Evolutionary conservation across 1,140 invertebrate species (phyloP).

Genomic region (Drosophila santomea): DNA sequence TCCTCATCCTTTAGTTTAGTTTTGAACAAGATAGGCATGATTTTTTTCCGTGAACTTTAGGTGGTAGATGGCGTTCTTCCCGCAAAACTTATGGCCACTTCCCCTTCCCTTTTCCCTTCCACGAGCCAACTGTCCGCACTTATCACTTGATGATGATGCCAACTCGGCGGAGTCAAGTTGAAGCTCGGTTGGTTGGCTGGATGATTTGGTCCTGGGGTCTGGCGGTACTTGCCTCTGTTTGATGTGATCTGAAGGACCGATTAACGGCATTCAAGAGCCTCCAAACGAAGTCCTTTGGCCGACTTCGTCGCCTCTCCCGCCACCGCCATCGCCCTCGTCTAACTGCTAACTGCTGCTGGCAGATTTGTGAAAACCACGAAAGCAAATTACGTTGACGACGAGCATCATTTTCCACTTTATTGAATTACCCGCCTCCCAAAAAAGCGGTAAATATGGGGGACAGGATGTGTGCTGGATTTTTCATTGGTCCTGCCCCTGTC

Average conservation of each 20-base stretch:
- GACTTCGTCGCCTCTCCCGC: not conserved
- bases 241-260: slow-evolving; percentile 81
- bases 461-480: slow-evolving; percentile 52
- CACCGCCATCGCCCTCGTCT: not conserved
- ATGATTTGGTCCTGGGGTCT: not conserved
- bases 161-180: slow-evolving; percentile 26
- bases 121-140: slow-evolving; percentile 33
- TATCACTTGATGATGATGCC: slow-evolving; percentile 46
- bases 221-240: slow-evolving; percentile 42
- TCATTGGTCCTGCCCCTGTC: slow-evolving; percentile 13
- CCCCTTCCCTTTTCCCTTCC: no score
- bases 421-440: slow-evolving; percentile 59
- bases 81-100: slow-evolving; percentile 9
- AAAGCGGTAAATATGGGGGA: slow-evolving; percentile 29
- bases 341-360: slow-evolving; percentile 41
- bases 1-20: no score
- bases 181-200: not conserved
- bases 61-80: slow-evolving; percentile 4
- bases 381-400: slow-evolving; percentile 78
- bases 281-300: slow-evolving; percentile 24
- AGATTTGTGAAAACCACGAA: slow-evolving; percentile 76
- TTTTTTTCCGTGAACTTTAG: slow-evolving; percentile 10
- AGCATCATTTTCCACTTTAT: slow-evolving; percentile 83
- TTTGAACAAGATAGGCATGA: not conserved
- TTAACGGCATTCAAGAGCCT: slow-evolving; percentile 73